phyloP scores from a whole-genome alignment of 2,113 vertebrate species.

The rabbit (Oryctolagus cuniculus) region mOryCun1.1 NC_091449.1:61848501-61849000 shows the following conservation, averaged over 20 bases:
- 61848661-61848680: constrained; percentile 55
- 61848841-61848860: constrained; percentile 36
- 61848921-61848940: background rate
- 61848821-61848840: constrained; percentile 1
- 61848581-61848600: constrained; percentile 74
- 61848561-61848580: constrained; percentile 64
- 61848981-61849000: background rate
- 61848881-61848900: background rate
- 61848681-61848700: constrained; percentile 64
- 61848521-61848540: constrained; percentile 37
- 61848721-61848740: constrained; percentile 43
- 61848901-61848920: background rate
- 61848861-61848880: background rate
- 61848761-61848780: background rate
- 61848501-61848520: constrained; percentile 66
- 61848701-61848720: background rate
- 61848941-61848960: background rate
- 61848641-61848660: constrained; percentile 42
- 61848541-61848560: constrained; percentile 62
- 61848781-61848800: background rate
- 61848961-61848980: background rate
- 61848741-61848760: background rate
- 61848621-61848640: constrained; percentile 78
- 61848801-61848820: background rate
- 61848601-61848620: constrained; percentile 76